These are phyloP conservation scores for Brachylomia viminalis DNA, from an alignment of 2,888 invertebrate genomes.

Conservation along the genomic window DNA sequence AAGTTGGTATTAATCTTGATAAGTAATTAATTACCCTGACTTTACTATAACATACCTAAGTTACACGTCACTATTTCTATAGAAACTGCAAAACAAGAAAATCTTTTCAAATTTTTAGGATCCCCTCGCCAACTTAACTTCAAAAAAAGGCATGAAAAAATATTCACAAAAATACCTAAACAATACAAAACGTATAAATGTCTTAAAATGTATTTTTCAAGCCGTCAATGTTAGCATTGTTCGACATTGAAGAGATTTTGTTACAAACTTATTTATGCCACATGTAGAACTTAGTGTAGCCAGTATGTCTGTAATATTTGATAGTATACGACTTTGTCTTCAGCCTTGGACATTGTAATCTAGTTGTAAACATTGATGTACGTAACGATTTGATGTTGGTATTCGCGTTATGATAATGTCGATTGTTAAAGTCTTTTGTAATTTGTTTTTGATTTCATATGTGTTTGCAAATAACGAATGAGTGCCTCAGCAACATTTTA, in stretches of 20 bases:
- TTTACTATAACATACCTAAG: neutral
- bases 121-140: conserved; percentile 10
- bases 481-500: neutral
- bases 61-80: no score
- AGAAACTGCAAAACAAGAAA: neutral
- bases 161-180: neutral
- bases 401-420: conserved; percentile 48
- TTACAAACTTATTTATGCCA: conserved; percentile 29
- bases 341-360: conserved; percentile 69
- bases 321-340: conserved; percentile 56
- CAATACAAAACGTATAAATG: conserved; percentile 7
- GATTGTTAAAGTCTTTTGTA: conserved; percentile 25
- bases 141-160: neutral
- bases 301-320: conserved; percentile 61
- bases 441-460: neutral
- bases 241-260: conserved; percentile 6
- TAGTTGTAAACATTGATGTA: conserved; percentile 64
- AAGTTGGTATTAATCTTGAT: neutral
- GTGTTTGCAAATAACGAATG: neutral
- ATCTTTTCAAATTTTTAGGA: neutral
- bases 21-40: neutral
- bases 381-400: conserved; percentile 64
- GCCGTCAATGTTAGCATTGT: conserved; percentile 21
- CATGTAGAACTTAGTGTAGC: conserved; percentile 34
- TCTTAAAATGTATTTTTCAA: conserved; percentile 7